Percentiles rank a stretch among this genome's conserved stretches.
phyloP scores from a whole-genome alignment of 2,888 invertebrate genomes.

The Pseudococcus longispinus region DNA sequence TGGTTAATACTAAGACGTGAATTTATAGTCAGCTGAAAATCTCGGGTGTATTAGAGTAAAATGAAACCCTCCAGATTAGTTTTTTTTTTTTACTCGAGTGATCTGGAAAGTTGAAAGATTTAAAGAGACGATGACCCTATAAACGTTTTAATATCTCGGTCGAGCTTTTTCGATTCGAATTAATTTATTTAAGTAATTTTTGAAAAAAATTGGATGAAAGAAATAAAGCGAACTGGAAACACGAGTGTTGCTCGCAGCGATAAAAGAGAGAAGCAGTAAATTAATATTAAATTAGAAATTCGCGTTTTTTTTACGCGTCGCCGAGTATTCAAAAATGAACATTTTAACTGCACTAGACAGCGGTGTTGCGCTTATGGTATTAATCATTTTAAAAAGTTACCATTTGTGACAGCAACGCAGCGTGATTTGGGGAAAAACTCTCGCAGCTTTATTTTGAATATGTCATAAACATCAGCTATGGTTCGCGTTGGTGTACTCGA shows the following conservation, averaged over 20 bases:
- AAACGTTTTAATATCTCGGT: background rate
- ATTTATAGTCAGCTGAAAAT: background rate
- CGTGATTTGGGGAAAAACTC: background rate
- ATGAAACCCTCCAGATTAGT: background rate
- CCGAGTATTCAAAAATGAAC: background rate
- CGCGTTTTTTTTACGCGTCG: background rate
- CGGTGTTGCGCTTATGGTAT: background rate
- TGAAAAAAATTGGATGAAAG: background rate
- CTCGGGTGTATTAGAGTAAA: background rate
- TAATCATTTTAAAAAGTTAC: background rate
- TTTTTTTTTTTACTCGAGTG: background rate
- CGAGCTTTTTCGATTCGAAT: background rate
- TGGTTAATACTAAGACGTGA: background rate
- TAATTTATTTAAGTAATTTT: background rate
- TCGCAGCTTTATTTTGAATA: background rate
- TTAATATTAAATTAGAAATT: slow-evolving; percentile 1
- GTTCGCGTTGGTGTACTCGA: background rate
- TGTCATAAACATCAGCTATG: background rate
- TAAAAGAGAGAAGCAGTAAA: background rate
- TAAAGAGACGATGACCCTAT: background rate
- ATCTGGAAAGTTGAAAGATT: background rate
- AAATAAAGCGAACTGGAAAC: background rate
- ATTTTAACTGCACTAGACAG: background rate
- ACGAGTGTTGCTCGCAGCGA: background rate
- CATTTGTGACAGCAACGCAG: background rate